phyloP scores from a whole-genome alignment of 1,140 invertebrate species.

The Sycobia sp. region DNA sequence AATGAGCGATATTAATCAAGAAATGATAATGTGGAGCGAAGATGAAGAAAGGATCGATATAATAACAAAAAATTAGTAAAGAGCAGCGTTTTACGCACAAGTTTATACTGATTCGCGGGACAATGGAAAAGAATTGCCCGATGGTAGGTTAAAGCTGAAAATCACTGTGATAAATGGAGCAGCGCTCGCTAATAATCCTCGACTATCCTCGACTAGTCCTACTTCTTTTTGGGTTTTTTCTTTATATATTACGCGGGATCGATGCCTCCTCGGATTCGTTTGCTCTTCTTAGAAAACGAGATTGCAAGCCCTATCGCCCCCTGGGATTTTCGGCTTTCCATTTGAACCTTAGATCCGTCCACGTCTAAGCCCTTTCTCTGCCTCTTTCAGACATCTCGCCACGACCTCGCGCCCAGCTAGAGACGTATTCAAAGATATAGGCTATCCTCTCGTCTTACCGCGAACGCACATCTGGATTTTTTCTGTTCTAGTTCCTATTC shows the following conservation, averaged over 20 bases:
- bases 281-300: background rate
- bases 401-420: background rate
- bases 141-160: slow-evolving; percentile 18
- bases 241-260: background rate
- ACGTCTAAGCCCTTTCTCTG: background rate
- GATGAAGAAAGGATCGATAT: no score
- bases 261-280: background rate
- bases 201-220: background rate
- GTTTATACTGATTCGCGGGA: no score
- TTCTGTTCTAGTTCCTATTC: no score
- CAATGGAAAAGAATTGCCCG: no score
- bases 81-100: no score
- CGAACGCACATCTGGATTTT: no score
- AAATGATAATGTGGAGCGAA: no score
- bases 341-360: background rate
- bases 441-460: no score
- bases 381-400: background rate
- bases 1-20: no score
- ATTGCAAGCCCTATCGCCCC: slow-evolving; percentile 4
- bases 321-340: background rate
- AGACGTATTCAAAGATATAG: no score
- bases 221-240: slow-evolving; percentile 4
- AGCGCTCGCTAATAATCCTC: slow-evolving; percentile 26
- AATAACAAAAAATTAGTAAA: no score
- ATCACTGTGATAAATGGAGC: slow-evolving; percentile 29